phyloP scores from a whole-genome alignment of 1,140 invertebrate species.

The Hycleus phaleratus region DNA sequence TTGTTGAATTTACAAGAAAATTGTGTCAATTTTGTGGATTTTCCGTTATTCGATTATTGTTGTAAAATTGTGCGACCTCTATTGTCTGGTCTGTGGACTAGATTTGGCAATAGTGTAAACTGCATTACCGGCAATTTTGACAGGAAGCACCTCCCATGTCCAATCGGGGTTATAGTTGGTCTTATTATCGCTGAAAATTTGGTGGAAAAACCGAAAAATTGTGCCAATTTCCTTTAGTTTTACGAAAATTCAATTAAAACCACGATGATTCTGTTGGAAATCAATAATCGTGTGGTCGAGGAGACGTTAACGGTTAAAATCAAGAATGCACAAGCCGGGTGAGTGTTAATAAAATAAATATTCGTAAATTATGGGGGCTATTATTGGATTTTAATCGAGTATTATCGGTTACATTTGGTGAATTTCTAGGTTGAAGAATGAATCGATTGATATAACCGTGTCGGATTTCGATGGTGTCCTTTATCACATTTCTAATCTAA shows the following conservation, averaged over 20 bases:
- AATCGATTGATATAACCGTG: constrained; percentile 87
- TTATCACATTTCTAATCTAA: constrained; percentile 96
- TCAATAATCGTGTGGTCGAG: constrained; percentile 96
- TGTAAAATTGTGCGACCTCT: too few species aligned
- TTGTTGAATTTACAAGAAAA: too few species aligned
- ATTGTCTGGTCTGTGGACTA: too few species aligned
- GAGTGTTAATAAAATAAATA: constrained; percentile 44
- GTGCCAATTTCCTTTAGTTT: too few species aligned
- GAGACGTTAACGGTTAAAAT: constrained; percentile 92
- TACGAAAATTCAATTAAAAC: background rate
- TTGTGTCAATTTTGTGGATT: too few species aligned
- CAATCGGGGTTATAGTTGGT: too few species aligned
- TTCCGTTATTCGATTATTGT: too few species aligned
- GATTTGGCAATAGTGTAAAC: too few species aligned
- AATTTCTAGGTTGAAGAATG: constrained; percentile 71
- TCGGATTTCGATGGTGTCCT: constrained; percentile 98
- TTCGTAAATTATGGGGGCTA: background rate
- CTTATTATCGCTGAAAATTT: too few species aligned
- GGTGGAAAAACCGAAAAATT: too few species aligned
- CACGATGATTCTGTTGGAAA: constrained; percentile 96
- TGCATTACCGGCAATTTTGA: too few species aligned
- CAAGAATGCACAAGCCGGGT: constrained; percentile 91
- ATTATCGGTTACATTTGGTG: constrained; percentile 10
- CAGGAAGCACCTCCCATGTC: too few species aligned
- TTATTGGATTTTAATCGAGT: background rate